Evolutionary conservation across 2,888 invertebrate species (phyloP).

Genomic region (Matsumyia berberina): DNA sequence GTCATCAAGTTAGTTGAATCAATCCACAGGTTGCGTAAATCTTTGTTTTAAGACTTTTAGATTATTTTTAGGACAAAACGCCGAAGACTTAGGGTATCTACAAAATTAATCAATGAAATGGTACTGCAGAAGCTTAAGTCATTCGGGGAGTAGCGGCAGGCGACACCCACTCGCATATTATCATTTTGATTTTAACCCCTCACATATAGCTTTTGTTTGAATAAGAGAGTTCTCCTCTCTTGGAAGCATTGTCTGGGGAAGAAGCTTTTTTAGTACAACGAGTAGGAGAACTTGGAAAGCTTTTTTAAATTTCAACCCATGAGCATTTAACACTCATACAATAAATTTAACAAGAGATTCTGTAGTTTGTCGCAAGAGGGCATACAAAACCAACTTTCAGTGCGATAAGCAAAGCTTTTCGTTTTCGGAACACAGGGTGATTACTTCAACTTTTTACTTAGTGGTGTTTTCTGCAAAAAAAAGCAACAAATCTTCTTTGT

Average conservation of each 20-base stretch:
- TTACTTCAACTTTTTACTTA: no score
- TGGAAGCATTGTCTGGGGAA: slow-evolving; percentile 12
- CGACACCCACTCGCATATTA: slow-evolving; percentile 6
- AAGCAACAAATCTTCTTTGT: no score
- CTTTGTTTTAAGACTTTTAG: slow-evolving; percentile 9
- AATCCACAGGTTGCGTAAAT: slow-evolving; percentile 47
- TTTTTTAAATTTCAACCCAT: background rate
- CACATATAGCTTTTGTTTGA: background rate
- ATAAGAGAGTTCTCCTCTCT: slow-evolving; percentile 15
- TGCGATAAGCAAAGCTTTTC: no score
- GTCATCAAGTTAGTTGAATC: background rate
- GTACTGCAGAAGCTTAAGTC: slow-evolving; percentile 52
- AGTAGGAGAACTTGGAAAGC: background rate
- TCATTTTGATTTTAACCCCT: background rate
- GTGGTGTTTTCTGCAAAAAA: no score
- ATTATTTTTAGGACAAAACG: slow-evolving; percentile 14
- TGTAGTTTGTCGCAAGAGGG: background rate
- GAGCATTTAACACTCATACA: background rate
- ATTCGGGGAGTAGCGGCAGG: slow-evolving; percentile 4
- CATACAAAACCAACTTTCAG: no score
- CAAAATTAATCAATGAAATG: slow-evolving; percentile 67
- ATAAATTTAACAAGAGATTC: background rate
- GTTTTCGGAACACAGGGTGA: no score
- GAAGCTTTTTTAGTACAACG: slow-evolving; percentile 34
- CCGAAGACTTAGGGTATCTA: background rate